A percentile compares a stretch with the other conserved stretches of the same genome.
Conservation (phyloP, 2,797 vertebrate genomes). For the Triplophysa yarkandensis region DNA sequence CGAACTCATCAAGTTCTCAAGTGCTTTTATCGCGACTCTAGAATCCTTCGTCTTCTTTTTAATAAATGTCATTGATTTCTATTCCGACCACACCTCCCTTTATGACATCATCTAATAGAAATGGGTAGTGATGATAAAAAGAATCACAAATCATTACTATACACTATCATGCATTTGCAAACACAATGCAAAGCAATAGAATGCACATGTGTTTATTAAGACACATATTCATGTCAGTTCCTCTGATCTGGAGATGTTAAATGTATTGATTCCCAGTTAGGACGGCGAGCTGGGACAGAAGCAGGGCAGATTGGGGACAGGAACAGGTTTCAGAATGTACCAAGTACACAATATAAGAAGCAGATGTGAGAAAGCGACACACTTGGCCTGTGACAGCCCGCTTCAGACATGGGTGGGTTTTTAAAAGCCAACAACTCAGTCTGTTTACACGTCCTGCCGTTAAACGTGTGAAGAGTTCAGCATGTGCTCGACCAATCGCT, state of each 20-base stretch:
- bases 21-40: too few relatives aligned
- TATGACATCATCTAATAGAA: not conserved
- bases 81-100: not conserved
- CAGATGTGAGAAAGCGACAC: not conserved
- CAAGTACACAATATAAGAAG: conserved; percentile 1
- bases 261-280: too few relatives aligned
- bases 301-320: not conserved
- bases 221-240: too few relatives aligned
- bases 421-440: not conserved
- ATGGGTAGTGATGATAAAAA: not conserved
- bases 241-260: too few relatives aligned
- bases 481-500: not conserved
- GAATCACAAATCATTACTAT: too few relatives aligned
- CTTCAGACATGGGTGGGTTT: not conserved
- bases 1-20: not conserved
- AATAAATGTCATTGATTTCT: not conserved
- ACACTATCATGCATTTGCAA: not conserved
- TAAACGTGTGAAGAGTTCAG: not conserved
- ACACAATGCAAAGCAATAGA: not conserved
- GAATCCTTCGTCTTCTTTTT: not conserved
- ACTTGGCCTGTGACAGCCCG: not conserved
- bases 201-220: too few relatives aligned
- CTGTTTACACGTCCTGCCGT: not conserved
- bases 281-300: not conserved
- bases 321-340: not conserved